Base-by-base conservation (phyloP, 2,888 invertebrate species). In the Amblyjoppa proteus region DNA sequence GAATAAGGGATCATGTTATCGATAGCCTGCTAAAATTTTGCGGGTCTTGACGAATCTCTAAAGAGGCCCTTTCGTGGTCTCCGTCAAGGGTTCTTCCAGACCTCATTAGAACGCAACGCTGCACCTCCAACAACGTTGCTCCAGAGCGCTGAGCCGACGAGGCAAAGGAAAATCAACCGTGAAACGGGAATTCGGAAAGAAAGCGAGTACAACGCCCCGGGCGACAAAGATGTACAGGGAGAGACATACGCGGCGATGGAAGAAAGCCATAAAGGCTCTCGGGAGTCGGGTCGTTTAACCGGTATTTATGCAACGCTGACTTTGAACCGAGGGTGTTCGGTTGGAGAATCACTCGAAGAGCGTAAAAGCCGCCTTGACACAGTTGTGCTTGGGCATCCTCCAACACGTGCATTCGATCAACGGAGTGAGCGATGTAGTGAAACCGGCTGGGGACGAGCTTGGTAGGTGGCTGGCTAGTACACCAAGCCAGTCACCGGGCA, bases 341-440 rank as follows among this genome's bases (percentile, higher is more conserved):
- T 83, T 86, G 87, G 81, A 70, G 69, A 75, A 58, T 53, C 31
- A 71, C 31, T 68, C 70, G 77, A 75, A 64, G 84, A 84, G 76
- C 84, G 83, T 84, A 86, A 88, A 89, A 87, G 79, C 75, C 86
- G 87, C 89, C 90, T 90, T 90, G 90, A 89, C 90, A 90, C 81
- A 87, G 84, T 88, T 89, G 81, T 51, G 87, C 83, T 87, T 86
- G 87, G 88, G 87, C 71, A 78, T 87, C 68, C 86, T 87, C 87
- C 87, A 88, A 89, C 88, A 84, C 75, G 81, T 86, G 84, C 81
- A 69, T 86, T 79, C 80, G 69, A 84, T 86, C 84, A 84, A 66
- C 74, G 75, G 66, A 61, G 78, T 79, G 74, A 75, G 74, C 31
- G 51, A 76, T 51, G 66, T 38, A 66, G 75, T 66, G 75, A 66